Conservation (phyloP, 2,888 invertebrate species). For the Plebejus argus region DNA sequence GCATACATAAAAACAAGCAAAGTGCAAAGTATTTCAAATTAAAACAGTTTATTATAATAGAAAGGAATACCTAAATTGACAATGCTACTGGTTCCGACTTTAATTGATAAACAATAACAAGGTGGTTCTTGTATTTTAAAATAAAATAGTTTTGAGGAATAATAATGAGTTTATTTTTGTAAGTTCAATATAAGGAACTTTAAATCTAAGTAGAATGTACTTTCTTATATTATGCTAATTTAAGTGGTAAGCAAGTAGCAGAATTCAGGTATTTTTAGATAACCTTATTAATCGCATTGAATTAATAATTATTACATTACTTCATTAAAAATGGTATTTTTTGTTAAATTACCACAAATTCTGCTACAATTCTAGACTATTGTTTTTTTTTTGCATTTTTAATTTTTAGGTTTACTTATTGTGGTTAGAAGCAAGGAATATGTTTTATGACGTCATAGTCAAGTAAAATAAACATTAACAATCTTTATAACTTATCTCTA, state of each 20-base stretch:
- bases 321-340: neutral
- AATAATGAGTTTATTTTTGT: slow-evolving; percentile 22
- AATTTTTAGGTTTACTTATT: neutral
- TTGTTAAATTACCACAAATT: slow-evolving; percentile 3
- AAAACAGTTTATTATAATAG: neutral
- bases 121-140: neutral
- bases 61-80: neutral
- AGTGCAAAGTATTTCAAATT: neutral
- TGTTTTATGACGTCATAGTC: neutral
- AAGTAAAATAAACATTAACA: neutral
- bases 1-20: neutral
- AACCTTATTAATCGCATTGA: neutral
- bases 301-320: neutral
- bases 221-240: slow-evolving; percentile 9
- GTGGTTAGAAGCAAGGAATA: slow-evolving; percentile 7
- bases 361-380: neutral
- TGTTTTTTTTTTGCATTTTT: slow-evolving; percentile 2
- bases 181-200: slow-evolving; percentile 24
- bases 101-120: neutral
- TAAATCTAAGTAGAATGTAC: neutral
- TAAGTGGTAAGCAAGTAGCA: neutral
- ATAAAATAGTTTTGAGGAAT: slow-evolving; percentile 17
- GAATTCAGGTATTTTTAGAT: slow-evolving; percentile 12
- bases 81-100: neutral
- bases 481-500: neutral